Conservation (phyloP, 2,113 vertebrate genomes). For the Anguilla japonica region DNA sequence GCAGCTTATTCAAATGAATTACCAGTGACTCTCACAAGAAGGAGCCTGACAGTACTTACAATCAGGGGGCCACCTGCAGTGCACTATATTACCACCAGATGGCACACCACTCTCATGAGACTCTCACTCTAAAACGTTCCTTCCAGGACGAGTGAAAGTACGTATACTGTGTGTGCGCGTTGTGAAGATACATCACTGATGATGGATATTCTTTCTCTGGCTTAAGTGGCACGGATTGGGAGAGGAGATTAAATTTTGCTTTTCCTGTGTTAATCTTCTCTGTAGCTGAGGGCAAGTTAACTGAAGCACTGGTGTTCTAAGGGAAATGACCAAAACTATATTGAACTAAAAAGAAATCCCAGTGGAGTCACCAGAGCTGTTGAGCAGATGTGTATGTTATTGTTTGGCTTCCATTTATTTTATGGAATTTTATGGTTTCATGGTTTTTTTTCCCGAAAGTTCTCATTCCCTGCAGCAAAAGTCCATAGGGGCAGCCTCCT, state of each 20-base stretch:
- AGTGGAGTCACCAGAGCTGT: neutral
- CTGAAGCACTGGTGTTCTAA: neutral
- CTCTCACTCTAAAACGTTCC: neutral
- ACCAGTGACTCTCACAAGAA: neutral
- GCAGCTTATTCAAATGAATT: neutral
- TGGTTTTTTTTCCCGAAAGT: too few species aligned
- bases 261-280: neutral
- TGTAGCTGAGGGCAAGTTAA: neutral
- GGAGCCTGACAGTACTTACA: neutral
- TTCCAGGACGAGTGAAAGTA: neutral
- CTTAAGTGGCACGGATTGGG: neutral
- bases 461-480: neutral
- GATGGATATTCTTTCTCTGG: neutral
- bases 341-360: neutral
- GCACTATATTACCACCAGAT: neutral
- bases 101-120: neutral
- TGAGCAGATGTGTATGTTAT: neutral
- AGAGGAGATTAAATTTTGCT: neutral
- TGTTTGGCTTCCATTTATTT: neutral
- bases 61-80: neutral
- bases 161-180: neutral
- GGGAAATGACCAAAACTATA: too few species aligned
- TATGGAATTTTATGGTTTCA: neutral
- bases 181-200: neutral
- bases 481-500: neutral